A percentile compares a stretch with the other conserved stretches of the same genome.
Conservation (phyloP, 2,888 invertebrate genomes). For the Parascotia fuliginaria region DNA sequence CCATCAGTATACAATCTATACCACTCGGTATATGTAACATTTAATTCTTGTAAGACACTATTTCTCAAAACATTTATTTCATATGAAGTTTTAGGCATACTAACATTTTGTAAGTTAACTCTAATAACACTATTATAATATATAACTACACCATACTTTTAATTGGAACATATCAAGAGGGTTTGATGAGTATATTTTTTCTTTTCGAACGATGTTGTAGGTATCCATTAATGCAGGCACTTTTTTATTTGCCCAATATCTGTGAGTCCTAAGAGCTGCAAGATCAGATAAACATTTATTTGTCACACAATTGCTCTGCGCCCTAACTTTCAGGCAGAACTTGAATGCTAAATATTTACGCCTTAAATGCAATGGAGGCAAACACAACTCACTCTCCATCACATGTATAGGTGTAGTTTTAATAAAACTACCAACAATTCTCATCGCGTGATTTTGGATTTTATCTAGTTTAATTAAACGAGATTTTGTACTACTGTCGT, state of each 20-base stretch:
- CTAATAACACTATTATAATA: not conserved
- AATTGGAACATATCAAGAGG: slow-evolving; percentile 2
- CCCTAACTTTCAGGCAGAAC: slow-evolving; percentile 5
- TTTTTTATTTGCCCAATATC: slow-evolving; percentile 3
- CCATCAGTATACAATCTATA: no score
- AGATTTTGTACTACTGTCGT: not conserved
- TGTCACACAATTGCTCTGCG: not conserved
- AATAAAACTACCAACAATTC: slow-evolving; percentile 8
- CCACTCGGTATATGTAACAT: no score
- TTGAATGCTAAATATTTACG: slow-evolving; percentile 4
- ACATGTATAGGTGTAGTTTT: slow-evolving; percentile 2
- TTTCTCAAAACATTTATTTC: no score
- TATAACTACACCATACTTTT: slow-evolving; percentile 1
- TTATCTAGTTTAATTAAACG: not conserved
- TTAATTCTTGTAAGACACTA: no score
- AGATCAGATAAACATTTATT: not conserved
- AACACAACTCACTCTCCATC: not conserved
- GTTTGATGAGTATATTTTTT: not conserved
- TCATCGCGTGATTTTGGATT: not conserved
- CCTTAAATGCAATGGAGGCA: not conserved
- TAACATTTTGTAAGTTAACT: slow-evolving; percentile 1
- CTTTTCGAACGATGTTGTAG: not conserved
- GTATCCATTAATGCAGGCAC: not conserved
- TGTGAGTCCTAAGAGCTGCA: not conserved
- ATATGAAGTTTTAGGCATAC: no score